Percentiles rank a stretch among this genome's conserved stretches.
These are phyloP conservation scores for Brassicogethes aeneus DNA, from an alignment of 2,888 invertebrate species.

Conservation along the genomic window DNA sequence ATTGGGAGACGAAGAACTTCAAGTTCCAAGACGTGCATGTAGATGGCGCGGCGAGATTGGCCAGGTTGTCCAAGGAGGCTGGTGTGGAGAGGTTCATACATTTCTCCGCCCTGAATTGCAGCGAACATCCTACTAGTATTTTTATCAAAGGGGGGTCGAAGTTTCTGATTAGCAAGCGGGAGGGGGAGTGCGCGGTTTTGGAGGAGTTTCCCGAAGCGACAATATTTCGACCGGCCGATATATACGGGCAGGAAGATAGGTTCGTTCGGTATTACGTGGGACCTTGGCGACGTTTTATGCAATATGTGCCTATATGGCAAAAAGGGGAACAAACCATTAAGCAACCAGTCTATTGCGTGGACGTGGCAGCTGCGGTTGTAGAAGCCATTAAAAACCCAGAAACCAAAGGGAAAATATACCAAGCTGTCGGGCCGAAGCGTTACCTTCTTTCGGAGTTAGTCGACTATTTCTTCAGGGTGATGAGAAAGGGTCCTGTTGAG, in stretches of 20 bases:
- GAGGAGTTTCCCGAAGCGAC: conserved; percentile 95
- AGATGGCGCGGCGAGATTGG: conserved; percentile 73
- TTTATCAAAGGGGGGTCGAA: conserved; percentile 56
- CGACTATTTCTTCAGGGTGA: conserved; percentile 73
- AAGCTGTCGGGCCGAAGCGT: conserved; percentile 84
- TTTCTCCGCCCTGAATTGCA: conserved; percentile 78
- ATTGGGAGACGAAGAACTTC: conserved; percentile 89
- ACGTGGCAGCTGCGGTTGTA: conserved; percentile 80
- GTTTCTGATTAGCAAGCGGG: conserved; percentile 68
- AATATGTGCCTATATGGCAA: conserved; percentile 69
- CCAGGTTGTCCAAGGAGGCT: conserved; percentile 60
- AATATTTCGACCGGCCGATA: conserved; percentile 82
- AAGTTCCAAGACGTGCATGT: conserved; percentile 80
- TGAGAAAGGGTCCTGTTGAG: conserved; percentile 54
- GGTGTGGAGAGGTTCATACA: conserved; percentile 92
- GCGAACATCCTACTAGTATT: conserved; percentile 55
- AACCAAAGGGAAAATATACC: conserved; percentile 70
- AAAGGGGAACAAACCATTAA: conserved; percentile 80
- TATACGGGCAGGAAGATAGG: conserved; percentile 84
- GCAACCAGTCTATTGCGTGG: conserved; percentile 81
- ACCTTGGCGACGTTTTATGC: conserved; percentile 53
- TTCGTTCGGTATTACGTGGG: conserved; percentile 60
- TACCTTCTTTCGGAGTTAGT: conserved; percentile 72
- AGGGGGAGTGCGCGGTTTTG: conserved; percentile 82
- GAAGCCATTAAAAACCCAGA: conserved; percentile 69